These are phyloP conservation scores for Orbicella faveolata DNA, from an alignment of 64 coral and sea anemone genomes.

Conservation along the genomic window DNA sequence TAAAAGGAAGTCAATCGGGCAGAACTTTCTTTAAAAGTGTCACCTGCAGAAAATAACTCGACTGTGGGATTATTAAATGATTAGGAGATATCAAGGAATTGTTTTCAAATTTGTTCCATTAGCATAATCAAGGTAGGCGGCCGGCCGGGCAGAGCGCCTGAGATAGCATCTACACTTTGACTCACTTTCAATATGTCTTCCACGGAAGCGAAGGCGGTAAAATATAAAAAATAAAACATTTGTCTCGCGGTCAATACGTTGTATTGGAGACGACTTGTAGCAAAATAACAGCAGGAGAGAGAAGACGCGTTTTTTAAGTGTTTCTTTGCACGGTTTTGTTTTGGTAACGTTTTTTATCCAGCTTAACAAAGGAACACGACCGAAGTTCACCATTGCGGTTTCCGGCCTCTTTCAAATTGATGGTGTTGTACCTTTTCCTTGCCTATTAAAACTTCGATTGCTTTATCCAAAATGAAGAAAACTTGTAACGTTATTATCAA, in stretches of 20 bases:
- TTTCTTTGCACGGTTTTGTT: conserved; percentile 23
- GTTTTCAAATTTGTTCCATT: conserved; percentile 14
- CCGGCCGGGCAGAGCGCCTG: neutral
- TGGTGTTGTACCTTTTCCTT: neutral
- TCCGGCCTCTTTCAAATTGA: conserved; percentile 25
- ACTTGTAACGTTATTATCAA: neutral
- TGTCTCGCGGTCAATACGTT: neutral
- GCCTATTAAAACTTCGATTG: neutral
- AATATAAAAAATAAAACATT: neutral
- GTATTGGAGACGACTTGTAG: neutral
- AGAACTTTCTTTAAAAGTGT: neutral
- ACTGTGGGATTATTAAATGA: conserved; percentile 7
- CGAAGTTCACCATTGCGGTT: neutral
- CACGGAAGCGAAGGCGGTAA: conserved; percentile 10
- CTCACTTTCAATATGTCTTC: too few species aligned
- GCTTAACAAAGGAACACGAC: neutral
- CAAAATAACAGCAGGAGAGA: neutral
- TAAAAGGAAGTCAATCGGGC: neutral
- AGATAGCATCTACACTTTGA: conserved; percentile 14
- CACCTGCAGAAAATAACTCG: conserved; percentile 10
- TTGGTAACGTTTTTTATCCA: neutral
- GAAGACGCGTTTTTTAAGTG: neutral
- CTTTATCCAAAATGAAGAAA: neutral
- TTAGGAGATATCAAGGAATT: conserved; percentile 26
- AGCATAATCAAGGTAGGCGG: conserved; percentile 31